These are phyloP conservation scores for Phoebastria nigripes DNA, from an alignment of 2,797 vertebrate species.

Conservation along the genomic window DNA sequence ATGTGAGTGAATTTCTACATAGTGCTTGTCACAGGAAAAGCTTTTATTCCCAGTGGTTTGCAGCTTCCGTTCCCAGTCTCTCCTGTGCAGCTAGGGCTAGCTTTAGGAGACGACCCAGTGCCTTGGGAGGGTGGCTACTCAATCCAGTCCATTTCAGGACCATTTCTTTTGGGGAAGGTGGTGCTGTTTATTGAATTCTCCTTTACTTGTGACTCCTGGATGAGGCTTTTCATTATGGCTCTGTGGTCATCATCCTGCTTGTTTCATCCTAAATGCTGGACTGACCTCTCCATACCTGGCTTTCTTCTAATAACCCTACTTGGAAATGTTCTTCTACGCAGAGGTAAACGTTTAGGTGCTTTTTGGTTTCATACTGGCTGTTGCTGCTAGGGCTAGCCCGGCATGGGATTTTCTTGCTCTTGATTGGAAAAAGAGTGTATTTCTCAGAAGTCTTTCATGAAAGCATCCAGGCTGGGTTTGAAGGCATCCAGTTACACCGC, in stretches of 20 bases:
- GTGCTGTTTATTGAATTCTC: not conserved
- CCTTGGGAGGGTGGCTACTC: not conserved
- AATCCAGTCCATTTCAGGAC: not conserved
- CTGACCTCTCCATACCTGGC: not conserved
- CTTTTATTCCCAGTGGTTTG: not conserved
- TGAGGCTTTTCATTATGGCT: not conserved
- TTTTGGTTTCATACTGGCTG: not conserved
- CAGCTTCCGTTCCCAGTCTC: not conserved
- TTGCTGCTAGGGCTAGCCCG: not conserved
- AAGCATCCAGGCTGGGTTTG: not conserved
- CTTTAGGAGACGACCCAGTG: not conserved
- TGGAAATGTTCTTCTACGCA: not conserved
- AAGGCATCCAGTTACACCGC: not conserved
- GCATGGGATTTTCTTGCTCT: not conserved
- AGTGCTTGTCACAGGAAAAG: not conserved
- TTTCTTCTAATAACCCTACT: not conserved
- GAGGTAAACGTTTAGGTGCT: not conserved
- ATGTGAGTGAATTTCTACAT: not conserved
- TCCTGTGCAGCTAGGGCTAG: not conserved
- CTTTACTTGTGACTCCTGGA: not conserved
- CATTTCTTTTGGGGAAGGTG: not conserved
- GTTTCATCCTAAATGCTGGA: not conserved
- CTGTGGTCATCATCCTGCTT: not conserved
- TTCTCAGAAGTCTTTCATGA: not conserved
- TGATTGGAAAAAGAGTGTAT: not conserved